phyloP scores from a whole-genome alignment of 2,888 invertebrate genomes.

The Muschampia plurimacula region DNA sequence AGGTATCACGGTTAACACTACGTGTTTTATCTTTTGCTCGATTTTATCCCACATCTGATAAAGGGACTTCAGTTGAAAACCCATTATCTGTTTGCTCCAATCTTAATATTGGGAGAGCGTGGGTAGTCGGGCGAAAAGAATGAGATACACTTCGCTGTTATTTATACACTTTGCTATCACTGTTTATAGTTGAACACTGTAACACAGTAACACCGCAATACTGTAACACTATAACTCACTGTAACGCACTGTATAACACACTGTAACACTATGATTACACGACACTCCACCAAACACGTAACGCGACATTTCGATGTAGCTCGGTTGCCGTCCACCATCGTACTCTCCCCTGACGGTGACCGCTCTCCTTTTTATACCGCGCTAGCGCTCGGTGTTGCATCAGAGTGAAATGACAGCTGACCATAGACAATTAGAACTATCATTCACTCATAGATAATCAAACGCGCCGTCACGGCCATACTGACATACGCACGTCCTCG shows the following conservation, averaged over 20 bases:
- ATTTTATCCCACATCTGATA: slow-evolving; percentile 24
- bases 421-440: neutral
- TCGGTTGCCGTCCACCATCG: neutral
- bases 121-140: slow-evolving; percentile 15
- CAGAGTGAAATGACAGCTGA: neutral
- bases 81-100: slow-evolving; percentile 17
- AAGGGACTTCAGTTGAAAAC: neutral
- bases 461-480: neutral
- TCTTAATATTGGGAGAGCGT: neutral
- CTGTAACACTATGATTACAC: neutral
- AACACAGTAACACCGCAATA: neutral
- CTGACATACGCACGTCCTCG: too few relatives aligned
- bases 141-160: too few relatives aligned
- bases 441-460: neutral
- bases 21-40: too few relatives aligned
- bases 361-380: neutral
- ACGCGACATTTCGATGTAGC: neutral
- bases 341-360: neutral
- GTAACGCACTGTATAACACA: too few relatives aligned
- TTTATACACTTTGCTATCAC: too few relatives aligned
- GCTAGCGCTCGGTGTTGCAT: neutral
- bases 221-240: neutral
- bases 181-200: neutral
- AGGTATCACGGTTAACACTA: too few relatives aligned
- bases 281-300: slow-evolving; percentile 5